Evolutionary conservation across 2,797 vertebrate genomes (phyloP), one percentile per base, ranked within the genome.

Genomic region (Hipposideros larvatus): DNA sequence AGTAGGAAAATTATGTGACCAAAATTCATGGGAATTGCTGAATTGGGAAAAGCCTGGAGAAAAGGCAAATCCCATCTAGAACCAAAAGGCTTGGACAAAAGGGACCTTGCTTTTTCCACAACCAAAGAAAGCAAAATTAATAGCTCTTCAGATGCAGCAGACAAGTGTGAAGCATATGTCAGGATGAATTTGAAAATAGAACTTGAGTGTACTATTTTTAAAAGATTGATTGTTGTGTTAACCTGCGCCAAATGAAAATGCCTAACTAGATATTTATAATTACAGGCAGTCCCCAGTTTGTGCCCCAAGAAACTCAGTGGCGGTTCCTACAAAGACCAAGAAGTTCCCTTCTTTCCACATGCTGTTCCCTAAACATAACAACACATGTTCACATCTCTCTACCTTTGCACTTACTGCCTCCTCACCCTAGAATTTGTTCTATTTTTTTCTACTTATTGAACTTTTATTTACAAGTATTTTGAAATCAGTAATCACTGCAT

Each of bases 11-110:
- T 57, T 70, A 48, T 11, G 3, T 82, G 41, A 77, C 16, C 4
- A 61, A 71, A 96, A 68, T 53, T 92, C 24, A 53, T 78, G 43
- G 18, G 26, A 89, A 82, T n/a, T 93, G 15, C 41, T 68, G 46
- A 93, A 48, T 34, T 80, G 87, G 73, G 28, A 80, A 61, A 88
- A 74, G 18, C 41, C 41, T 59, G 68, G 37, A 80, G 87, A 65
- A 93, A 87, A 88, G 31, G 26, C 10, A 94, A 57, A 80, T 3
- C 7, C n/a, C 61, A 61, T 65, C 7, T 78, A 18, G 57, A 84
- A 68, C 59, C 43, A 65, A 65, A 53, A 48, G 22, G 16, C 43
- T 87, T 24, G 7, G 73, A 68, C 46, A 65, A 55, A 85, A 87
- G 78, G 24, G 8, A 63, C 11, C 2, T 80, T 89, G n/a, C 43